Percentiles rank a stretch among this genome's conserved stretches.
Evolutionary conservation across 1,140 invertebrate genomes (phyloP).

Genomic region (Pseudomyrmex flavicornis): DNA sequence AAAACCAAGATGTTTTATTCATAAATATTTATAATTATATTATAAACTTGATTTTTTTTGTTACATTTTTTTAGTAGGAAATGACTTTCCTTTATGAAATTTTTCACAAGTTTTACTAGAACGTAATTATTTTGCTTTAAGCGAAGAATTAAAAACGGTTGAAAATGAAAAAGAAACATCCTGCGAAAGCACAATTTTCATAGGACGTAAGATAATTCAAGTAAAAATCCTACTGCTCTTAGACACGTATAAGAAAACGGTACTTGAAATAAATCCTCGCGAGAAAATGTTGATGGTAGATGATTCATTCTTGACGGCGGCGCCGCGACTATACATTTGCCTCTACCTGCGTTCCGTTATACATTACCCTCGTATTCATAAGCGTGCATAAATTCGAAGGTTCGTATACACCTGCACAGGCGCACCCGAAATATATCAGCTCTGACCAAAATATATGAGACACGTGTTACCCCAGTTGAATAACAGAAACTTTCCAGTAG

Average conservation of each 20-base stretch:
- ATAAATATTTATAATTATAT: no score
- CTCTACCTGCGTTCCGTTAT: slow-evolving; percentile 50
- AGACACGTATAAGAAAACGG: slow-evolving; percentile 29
- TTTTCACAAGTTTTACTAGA: no score
- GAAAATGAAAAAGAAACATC: no score
- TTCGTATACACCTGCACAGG: slow-evolving; percentile 36
- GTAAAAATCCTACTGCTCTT: slow-evolving; percentile 31
- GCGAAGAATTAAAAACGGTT: no score
- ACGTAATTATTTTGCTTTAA: no score
- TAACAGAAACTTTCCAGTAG: slow-evolving; percentile 49
- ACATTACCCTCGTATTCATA: slow-evolving; percentile 63
- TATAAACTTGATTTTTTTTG: no score
- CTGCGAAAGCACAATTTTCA: background rate
- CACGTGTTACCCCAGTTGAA: slow-evolving; percentile 33
- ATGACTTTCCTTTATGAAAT: no score
- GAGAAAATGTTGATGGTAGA: slow-evolving; percentile 43
- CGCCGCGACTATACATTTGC: slow-evolving; percentile 40
- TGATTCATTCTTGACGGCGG: slow-evolving; percentile 46
- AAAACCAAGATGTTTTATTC: no score
- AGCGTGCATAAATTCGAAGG: slow-evolving; percentile 63
- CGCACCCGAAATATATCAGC: slow-evolving; percentile 50
- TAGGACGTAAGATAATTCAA: slow-evolving; percentile 1
- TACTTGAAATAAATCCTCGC: slow-evolving; percentile 51
- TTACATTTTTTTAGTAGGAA: no score
- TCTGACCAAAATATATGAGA: slow-evolving; percentile 60